A percentile compares a stretch with the other conserved stretches of the same genome.
These are phyloP conservation scores for Hemicrepidius hirtus DNA, from an alignment of 2,888 invertebrate genomes.

Conservation along the genomic window DNA sequence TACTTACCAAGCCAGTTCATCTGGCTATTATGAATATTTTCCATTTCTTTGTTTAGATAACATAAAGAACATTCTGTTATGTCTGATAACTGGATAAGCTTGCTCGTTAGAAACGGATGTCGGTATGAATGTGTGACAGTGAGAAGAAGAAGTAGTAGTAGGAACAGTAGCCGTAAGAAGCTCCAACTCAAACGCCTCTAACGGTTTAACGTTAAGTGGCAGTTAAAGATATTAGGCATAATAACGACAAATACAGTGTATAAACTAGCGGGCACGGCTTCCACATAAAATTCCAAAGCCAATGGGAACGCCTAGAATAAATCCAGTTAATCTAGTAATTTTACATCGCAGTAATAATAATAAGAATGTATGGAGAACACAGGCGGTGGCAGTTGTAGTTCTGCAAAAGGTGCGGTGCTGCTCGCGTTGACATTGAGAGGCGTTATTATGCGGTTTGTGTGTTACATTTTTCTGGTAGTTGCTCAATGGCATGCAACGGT, in stretches of 20 bases:
- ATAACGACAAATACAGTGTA: slow-evolving; percentile 25
- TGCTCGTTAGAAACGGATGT: background rate
- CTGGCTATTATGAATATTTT: too few species aligned
- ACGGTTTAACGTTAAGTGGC: slow-evolving; percentile 23
- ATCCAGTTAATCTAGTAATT: slow-evolving; percentile 41
- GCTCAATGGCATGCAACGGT: slow-evolving; percentile 56
- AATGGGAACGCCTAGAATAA: slow-evolving; percentile 29
- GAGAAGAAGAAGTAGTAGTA: slow-evolving; percentile 9
- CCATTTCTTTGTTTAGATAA: too few species aligned
- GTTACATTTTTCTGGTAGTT: slow-evolving; percentile 51
- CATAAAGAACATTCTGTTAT: too few species aligned
- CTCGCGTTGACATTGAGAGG: slow-evolving; percentile 52
- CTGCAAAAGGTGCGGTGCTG: slow-evolving; percentile 37
- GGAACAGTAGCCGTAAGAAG: slow-evolving; percentile 11
- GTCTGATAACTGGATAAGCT: too few species aligned
- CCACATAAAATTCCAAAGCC: slow-evolving; percentile 26
- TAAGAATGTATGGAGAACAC: slow-evolving; percentile 1
- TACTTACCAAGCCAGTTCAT: too few species aligned
- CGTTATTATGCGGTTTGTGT: slow-evolving; percentile 53
- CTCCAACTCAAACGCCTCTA: background rate
- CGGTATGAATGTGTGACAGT: background rate
- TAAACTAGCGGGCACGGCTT: slow-evolving; percentile 16
- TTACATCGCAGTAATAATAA: slow-evolving; percentile 20
- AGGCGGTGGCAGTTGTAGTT: slow-evolving; percentile 20
- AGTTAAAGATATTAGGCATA: slow-evolving; percentile 23